Base-by-base conservation (phyloP, 1,140 invertebrate species). In the Littorina saxatilis region DNA sequence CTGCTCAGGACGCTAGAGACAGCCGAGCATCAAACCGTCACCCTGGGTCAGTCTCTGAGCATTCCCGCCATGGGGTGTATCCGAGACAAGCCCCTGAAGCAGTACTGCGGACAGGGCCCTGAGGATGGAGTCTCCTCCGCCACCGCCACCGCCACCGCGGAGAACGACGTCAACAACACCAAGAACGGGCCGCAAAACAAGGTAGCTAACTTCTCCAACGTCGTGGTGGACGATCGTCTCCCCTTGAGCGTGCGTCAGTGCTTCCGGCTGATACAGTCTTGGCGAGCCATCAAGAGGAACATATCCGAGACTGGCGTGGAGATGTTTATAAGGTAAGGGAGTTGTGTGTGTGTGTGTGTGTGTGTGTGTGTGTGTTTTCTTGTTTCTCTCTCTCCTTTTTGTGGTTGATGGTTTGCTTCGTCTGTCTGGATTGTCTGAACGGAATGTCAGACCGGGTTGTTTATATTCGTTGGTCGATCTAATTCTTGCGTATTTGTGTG, bases 281-380 rank as follows among this genome's bases (percentile, higher is more conserved):
- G 70, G 70, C 39, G 35, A n/a, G 70, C 70, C 39, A 73, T 73
- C 70, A 47, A 73, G n/a, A 39, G 70, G 1, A 73, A 73, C 70
- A 73, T 73, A 1, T 7, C 70, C 40, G 0, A 50, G 23, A 73
- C 70, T 1, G 70, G 70, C 5, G 70, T 73, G 70, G 70, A 73
- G n/a, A 73, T 73, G 70, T 73, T 73, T 29, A 32, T 73, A 39
- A 73, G 70, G 70, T 73, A 39, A 17, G 70, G n/a, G 9, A 20
- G 23, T 35, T 68, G 1, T 68, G 27, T 68, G 11, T 68, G 27
- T 68, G 2, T 68, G 27, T 68, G 63, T 68, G 27, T 32, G 0
- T 68, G 61, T 63, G 27, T 2, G 27, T 32, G 11, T 63, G 7
- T 63, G 35, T 0, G 17, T 17, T 68, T 13, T 39, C 15, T 9